Conservation (phyloP, 2,113 vertebrate species). For the Sterna hirundo region DNA sequence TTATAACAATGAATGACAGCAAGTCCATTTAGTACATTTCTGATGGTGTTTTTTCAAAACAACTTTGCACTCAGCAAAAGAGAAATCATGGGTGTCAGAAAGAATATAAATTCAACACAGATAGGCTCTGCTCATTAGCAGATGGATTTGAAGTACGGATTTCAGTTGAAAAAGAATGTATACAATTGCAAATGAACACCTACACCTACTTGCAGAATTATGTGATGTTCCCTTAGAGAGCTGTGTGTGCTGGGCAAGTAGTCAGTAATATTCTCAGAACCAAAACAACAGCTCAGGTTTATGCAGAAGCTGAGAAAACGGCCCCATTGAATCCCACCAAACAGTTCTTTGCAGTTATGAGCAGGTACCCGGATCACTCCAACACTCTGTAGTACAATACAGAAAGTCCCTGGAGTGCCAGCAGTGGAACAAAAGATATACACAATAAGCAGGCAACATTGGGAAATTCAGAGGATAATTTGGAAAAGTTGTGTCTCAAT, state of each 20-base stretch:
- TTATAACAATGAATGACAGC: background rate
- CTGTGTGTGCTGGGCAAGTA: background rate
- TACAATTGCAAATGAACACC: background rate
- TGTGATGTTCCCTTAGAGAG: background rate
- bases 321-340: background rate
- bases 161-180: background rate
- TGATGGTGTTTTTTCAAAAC: background rate
- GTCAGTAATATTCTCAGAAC: background rate
- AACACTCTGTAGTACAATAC: background rate
- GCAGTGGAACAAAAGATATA: background rate
- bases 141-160: background rate
- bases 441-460: background rate
- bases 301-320: background rate
- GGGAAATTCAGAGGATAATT: background rate
- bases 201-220: background rate
- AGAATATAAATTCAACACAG: background rate
- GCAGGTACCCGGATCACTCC: background rate
- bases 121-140: background rate
- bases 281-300: accelerated
- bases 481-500: background rate
- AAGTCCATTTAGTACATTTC: background rate
- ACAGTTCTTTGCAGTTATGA: background rate
- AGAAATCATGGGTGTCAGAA: background rate
- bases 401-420: background rate
- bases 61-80: background rate